A percentile compares a stretch with the other conserved stretches of the same genome.
These are phyloP conservation scores for Galbula dea DNA, from an alignment of 2,113 vertebrate genomes.

Conservation along the genomic window DNA sequence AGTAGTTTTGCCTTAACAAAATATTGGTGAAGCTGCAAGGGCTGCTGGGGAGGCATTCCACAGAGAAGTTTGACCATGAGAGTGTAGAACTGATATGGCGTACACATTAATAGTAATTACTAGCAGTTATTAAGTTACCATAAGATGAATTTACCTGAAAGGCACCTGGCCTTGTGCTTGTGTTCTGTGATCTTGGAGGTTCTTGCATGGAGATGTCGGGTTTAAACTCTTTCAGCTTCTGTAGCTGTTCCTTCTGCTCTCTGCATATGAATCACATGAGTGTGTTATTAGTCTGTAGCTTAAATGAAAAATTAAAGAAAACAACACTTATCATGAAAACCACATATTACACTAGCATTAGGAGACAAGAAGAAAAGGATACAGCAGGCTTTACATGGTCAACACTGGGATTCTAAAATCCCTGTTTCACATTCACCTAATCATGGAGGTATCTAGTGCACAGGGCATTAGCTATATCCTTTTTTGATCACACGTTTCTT, in stretches of 20 bases:
- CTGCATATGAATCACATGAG: conserved; percentile 62
- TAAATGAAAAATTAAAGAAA: background rate
- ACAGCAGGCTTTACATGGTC: background rate
- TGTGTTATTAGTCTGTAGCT: background rate
- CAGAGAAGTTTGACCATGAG: background rate
- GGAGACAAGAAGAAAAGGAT: background rate
- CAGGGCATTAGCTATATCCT: background rate
- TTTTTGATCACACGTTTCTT: background rate
- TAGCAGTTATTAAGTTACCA: background rate
- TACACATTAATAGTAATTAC: background rate
- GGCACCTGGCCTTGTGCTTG: conserved; percentile 61
- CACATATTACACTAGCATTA: background rate
- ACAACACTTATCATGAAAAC: background rate
- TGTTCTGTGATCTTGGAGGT: conserved; percentile 57
- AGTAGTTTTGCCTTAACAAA: background rate
- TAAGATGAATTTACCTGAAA: conserved; percentile 71
- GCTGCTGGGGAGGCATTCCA: background rate
- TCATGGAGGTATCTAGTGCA: background rate
- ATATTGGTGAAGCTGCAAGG: background rate
- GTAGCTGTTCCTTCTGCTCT: conserved; percentile 82
- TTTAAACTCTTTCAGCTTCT: conserved; percentile 79
- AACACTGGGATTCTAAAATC: background rate
- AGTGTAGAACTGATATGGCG: background rate
- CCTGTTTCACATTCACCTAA: background rate
- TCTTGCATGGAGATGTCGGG: conserved; percentile 68